phyloP scores from a whole-genome alignment of 2,797 vertebrate genomes.

The Hephaestus fuliginosus region DNA sequence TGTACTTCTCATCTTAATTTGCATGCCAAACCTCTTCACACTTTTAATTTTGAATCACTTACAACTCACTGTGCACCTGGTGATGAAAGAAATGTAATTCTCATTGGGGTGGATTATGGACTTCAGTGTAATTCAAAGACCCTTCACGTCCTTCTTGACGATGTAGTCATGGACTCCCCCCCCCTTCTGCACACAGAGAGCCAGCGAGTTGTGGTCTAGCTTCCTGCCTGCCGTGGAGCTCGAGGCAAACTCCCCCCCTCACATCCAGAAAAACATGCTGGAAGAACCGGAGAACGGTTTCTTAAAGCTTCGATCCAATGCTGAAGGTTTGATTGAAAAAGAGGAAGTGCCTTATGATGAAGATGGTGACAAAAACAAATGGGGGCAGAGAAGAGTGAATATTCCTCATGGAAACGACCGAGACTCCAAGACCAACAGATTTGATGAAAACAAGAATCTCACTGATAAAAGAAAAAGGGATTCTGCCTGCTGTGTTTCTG shows the following conservation, averaged over 20 bases:
- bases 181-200: conserved; percentile 78
- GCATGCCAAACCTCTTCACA: conserved; percentile 57
- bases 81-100: conserved; percentile 65
- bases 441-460: conserved; percentile 18
- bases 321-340: conserved; percentile 18
- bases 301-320: conserved; percentile 1
- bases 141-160: conserved; percentile 26
- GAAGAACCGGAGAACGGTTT: conserved; percentile 25
- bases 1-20: conserved; percentile 44
- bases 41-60: conserved; percentile 59
- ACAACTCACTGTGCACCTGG: conserved; percentile 60
- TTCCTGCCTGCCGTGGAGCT: conserved; percentile 25
- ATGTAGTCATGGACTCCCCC: conserved; percentile 68
- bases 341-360: background rate
- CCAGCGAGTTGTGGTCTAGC: conserved; percentile 36
- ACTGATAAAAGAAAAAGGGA: accelerated
- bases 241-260: conserved; percentile 15
- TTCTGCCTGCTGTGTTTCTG: background rate
- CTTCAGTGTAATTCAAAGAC: conserved; percentile 47
- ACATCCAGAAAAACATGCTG: conserved; percentile 29
- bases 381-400: background rate
- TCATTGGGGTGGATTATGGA: conserved; percentile 59
- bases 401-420: background rate
- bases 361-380: background rate
- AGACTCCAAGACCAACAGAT: background rate